Conservation (phyloP, 2,888 invertebrate genomes). For the Pimpla rufipes region DNA sequence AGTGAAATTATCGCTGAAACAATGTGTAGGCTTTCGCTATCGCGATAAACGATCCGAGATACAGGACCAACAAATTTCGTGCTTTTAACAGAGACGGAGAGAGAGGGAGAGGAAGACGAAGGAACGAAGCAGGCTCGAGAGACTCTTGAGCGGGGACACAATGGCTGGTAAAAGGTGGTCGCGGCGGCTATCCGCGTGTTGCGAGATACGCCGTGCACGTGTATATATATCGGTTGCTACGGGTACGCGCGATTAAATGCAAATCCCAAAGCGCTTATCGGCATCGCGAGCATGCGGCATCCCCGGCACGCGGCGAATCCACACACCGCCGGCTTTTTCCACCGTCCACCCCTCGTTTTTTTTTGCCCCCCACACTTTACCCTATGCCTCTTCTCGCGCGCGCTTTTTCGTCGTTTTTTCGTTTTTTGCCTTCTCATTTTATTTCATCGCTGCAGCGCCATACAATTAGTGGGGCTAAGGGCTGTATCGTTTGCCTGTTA, state of each 20-base stretch:
- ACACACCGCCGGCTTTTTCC: conserved; percentile 58
- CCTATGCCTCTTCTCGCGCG: conserved; percentile 58
- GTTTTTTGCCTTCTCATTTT: conserved; percentile 52
- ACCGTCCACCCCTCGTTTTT: conserved; percentile 54
- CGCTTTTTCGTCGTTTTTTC: conserved; percentile 50
- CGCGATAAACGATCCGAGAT: conserved; percentile 38
- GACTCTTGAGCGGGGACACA: conserved; percentile 37
- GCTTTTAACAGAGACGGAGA: conserved; percentile 19
- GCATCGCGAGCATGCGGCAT: conserved; percentile 70
- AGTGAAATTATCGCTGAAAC: conserved; percentile 44
- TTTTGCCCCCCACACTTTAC: conserved; percentile 66
- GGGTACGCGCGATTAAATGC: conserved; percentile 76
- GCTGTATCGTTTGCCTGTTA: conserved; percentile 69
- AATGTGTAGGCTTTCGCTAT: conserved; percentile 45
- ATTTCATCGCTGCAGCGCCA: conserved; percentile 58
- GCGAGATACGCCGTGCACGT: conserved; percentile 28
- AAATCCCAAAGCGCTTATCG: conserved; percentile 76
- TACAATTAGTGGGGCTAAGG: conserved; percentile 72
- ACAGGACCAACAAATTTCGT: conserved; percentile 35
- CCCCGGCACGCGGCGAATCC: conserved; percentile 67
- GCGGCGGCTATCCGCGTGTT: conserved; percentile 51
- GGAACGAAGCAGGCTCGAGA: conserved; percentile 28
- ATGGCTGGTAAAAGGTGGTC: conserved; percentile 58
- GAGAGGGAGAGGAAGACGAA: neutral
- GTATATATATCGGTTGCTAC: conserved; percentile 41